Evolutionary conservation across 1,140 invertebrate species (phyloP).

Genomic region (Leptestheria dahalacensis): DNA sequence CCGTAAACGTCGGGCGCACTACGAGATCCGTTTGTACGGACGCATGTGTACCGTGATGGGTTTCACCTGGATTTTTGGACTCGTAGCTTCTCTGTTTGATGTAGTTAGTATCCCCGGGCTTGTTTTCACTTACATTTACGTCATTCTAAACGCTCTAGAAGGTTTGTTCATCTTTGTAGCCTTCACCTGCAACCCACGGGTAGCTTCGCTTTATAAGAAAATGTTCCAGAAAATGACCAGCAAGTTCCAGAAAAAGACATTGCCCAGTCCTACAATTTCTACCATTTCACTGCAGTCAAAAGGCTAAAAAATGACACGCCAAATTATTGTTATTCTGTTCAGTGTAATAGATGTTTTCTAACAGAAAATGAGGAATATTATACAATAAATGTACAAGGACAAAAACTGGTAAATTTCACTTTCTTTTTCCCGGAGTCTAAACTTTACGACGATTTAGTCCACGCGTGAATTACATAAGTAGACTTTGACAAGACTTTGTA

Average conservation of each 20-base stretch:
- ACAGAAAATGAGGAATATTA: too few species aligned
- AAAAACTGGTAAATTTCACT: too few species aligned
- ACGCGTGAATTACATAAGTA: too few species aligned
- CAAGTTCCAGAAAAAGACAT: background rate
- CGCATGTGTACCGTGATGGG: conserved; percentile 26
- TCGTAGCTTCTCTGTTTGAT: conserved; percentile 21
- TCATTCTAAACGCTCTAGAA: conserved; percentile 28
- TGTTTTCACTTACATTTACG: conserved; percentile 26
- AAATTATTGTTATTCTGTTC: too few species aligned
- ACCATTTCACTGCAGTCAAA: background rate
- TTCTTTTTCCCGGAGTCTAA: too few species aligned
- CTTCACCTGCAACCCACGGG: conserved; percentile 24
- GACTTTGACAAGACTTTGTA: too few species aligned
- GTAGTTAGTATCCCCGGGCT: background rate
- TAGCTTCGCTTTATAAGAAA: conserved; percentile 11
- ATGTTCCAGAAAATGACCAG: background rate
- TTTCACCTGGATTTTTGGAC: conserved; percentile 25
- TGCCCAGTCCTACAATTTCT: background rate
- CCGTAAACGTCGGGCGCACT: conserved; percentile 17
- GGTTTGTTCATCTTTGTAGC: conserved; percentile 30
- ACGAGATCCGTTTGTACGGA: conserved; percentile 30
- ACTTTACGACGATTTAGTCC: too few species aligned
- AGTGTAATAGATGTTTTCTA: too few species aligned
- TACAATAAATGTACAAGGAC: too few species aligned
- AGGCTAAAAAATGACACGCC: too few species aligned